Evolutionary conservation across 2,888 invertebrate species (phyloP).

Genomic region (Tuberolachnus salignus): DNA sequence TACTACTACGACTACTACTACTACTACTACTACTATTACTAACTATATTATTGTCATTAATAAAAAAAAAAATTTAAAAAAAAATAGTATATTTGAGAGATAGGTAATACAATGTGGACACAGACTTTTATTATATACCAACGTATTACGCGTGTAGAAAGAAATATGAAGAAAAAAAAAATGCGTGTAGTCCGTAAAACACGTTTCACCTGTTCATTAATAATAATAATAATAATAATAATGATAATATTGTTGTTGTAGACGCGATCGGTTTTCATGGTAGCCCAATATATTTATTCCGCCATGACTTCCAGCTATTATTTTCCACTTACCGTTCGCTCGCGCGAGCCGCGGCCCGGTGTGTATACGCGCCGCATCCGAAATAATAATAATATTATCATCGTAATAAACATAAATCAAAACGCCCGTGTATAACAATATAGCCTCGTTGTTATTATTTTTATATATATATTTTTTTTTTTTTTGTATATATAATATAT

Average conservation of each 20-base stretch:
- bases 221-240: too few species aligned
- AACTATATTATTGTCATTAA: conserved; percentile 25
- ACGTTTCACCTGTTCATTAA: conserved; percentile 53
- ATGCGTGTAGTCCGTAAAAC: conserved; percentile 35
- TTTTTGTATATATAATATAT: too few species aligned
- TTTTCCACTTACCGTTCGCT: conserved; percentile 44
- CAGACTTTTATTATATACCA: not conserved
- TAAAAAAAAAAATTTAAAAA: conserved; percentile 12
- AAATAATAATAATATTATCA: too few species aligned
- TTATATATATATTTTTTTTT: too few species aligned
- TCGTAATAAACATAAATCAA: too few species aligned
- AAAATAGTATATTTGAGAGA: not conserved
- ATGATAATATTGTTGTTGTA: too few species aligned
- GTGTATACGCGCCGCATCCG: not conserved
- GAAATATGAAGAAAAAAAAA: too few species aligned
- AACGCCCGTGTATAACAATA: too few species aligned
- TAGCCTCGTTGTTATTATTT: too few species aligned
- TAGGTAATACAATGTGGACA: not conserved
- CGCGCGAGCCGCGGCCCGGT: not conserved
- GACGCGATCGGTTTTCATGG: conserved; percentile 42
- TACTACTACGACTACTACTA: too few species aligned
- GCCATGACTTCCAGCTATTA: conserved; percentile 51
- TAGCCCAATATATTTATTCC: conserved; percentile 35
- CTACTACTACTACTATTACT: too few species aligned
- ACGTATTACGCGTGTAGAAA: not conserved